Conservation (phyloP, 2,797 vertebrate species). For the Peromyscus aztecus region DNA sequence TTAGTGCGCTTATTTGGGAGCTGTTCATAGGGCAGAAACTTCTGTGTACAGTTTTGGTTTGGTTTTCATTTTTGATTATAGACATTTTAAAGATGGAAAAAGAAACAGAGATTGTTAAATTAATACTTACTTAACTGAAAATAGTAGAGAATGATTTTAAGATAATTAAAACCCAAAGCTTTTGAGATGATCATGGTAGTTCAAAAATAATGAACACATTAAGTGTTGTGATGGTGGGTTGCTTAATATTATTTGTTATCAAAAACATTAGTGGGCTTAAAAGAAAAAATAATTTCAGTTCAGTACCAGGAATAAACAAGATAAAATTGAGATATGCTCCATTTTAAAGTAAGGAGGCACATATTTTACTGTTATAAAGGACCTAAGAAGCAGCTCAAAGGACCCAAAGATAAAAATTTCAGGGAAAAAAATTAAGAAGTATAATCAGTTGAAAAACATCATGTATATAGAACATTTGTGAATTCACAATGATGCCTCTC, state of each 20-base stretch:
- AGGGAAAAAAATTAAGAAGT: background rate
- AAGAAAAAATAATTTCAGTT: background rate
- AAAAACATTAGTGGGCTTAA: background rate
- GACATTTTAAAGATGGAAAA: background rate
- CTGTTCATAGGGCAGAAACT: no score
- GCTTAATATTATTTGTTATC: background rate
- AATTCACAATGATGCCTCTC: background rate
- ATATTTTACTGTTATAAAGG: background rate
- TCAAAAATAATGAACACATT: background rate
- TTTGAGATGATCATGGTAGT: background rate
- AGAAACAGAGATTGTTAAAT: background rate
- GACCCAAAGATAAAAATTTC: background rate
- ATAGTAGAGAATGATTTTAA: background rate
- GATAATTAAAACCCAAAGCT: background rate
- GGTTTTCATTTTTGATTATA: background rate
- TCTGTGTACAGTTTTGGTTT: no score
- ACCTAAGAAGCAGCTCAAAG: background rate
- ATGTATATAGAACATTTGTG: background rate
- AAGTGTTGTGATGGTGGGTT: background rate
- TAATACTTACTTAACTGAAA: background rate
- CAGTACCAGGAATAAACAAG: background rate
- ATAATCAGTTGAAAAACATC: background rate
- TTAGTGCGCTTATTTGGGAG: no score
- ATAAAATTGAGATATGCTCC: background rate
- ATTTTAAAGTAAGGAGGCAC: background rate